These are phyloP conservation scores for Zonotrichia albicollis DNA, from an alignment of 2,797 vertebrate species.

Conservation along the genomic window DNA sequence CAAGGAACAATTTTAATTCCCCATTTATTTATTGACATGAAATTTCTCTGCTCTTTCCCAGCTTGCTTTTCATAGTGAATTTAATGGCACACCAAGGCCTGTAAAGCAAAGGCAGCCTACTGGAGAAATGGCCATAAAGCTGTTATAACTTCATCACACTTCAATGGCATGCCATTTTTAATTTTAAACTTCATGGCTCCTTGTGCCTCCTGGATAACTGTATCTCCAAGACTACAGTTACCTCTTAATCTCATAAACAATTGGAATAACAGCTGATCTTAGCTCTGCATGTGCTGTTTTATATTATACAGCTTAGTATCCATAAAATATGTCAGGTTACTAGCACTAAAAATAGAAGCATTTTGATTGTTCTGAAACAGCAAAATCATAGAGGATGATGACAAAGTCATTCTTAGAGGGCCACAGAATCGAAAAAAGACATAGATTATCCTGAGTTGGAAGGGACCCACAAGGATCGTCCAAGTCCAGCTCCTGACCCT, in stretches of 20 bases:
- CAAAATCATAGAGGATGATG: not conserved
- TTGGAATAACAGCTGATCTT: not conserved
- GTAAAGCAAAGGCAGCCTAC: not conserved
- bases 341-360: not conserved
- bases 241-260: not conserved
- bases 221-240: not conserved
- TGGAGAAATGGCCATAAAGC: slow-evolving; percentile 11
- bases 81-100: slow-evolving; percentile 1
- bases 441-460: not conserved
- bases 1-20: not conserved
- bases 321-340: not conserved
- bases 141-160: slow-evolving; percentile 14
- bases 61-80: not conserved
- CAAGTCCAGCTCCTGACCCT: not conserved
- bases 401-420: not conserved
- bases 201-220: not conserved
- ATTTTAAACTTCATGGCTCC: not conserved
- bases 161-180: slow-evolving; percentile 7
- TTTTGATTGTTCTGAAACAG: not conserved
- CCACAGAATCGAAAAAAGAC: not conserved
- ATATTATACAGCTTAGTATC: slow-evolving; percentile 10
- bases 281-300: not conserved
- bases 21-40: not conserved
- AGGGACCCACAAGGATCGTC: not conserved
- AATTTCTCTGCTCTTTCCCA: not conserved